Evolutionary conservation across 2,888 invertebrate species (phyloP).

Genomic region (Drepanosiphum platanoidis): DNA sequence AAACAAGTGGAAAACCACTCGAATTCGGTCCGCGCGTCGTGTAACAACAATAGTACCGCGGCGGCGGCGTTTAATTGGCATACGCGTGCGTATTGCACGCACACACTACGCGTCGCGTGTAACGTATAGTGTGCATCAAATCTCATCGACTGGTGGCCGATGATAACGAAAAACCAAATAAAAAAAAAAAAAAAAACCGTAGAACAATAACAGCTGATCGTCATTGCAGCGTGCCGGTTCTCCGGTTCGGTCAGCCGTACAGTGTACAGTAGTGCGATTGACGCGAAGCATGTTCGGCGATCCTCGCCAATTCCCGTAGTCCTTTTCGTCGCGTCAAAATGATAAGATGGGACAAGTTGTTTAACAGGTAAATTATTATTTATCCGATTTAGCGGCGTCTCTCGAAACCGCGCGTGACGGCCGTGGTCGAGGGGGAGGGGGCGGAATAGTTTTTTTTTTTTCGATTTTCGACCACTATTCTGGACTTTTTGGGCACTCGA

Average conservation of each 20-base stretch:
- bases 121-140: background rate
- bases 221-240: background rate
- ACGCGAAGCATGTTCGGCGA: background rate
- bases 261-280: conserved; percentile 9
- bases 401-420: background rate
- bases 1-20: background rate
- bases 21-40: background rate
- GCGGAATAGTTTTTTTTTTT: background rate
- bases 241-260: background rate
- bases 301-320: background rate
- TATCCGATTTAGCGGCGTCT: background rate
- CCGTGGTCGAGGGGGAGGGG: background rate
- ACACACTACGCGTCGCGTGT: no score
- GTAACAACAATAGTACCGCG: no score
- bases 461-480: no score
- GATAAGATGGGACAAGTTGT: conserved; percentile 46
- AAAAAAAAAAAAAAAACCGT: no score
- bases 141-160: conserved; percentile 2
- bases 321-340: background rate
- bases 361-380: conserved; percentile 12
- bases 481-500: no score
- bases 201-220: background rate
- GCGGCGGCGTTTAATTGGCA: background rate
- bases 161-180: background rate
- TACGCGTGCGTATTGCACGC: background rate